A percentile compares a stretch with the other conserved stretches of the same genome.
Evolutionary conservation across 1,140 invertebrate species (phyloP).

Genomic region (Adelges cooleyi): DNA sequence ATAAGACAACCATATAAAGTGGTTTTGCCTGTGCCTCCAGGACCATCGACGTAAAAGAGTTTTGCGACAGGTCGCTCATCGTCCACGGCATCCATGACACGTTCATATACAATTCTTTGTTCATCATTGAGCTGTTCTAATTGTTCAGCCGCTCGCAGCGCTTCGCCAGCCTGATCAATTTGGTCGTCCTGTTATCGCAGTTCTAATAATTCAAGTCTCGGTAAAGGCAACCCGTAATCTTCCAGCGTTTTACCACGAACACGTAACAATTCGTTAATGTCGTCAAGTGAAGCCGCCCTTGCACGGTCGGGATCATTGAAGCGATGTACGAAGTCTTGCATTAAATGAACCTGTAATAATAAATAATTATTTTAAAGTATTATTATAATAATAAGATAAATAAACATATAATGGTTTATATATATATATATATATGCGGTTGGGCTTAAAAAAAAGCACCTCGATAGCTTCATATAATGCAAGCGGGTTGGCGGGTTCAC

Average conservation of each 20-base stretch:
- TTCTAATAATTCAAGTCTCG: too few relatives aligned
- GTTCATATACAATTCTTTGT: too few relatives aligned
- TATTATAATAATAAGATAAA: not conserved
- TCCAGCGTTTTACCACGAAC: not conserved
- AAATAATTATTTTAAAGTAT: not conserved
- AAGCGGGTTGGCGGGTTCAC: too few relatives aligned
- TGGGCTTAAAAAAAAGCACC: too few relatives aligned
- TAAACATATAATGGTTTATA: not conserved
- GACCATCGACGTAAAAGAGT: conserved; percentile 35
- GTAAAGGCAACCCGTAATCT: not conserved
- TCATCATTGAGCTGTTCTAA: too few relatives aligned
- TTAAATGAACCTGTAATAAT: not conserved
- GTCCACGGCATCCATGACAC: too few relatives aligned
- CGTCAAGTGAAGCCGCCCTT: not conserved
- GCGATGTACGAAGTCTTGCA: not conserved
- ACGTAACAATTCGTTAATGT: not conserved
- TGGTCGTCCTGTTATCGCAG: too few relatives aligned
- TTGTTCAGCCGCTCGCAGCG: too few relatives aligned
- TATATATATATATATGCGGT: not conserved
- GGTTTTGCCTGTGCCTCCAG: conserved; percentile 36
- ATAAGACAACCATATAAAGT: conserved; percentile 31
- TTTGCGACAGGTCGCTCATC: too few relatives aligned
- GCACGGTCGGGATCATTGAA: not conserved
- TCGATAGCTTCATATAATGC: too few relatives aligned
- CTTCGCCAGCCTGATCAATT: too few relatives aligned